Evolutionary conservation across 2,888 invertebrate genomes (phyloP).

Genomic region (Microlaimidae sp.): DNA sequence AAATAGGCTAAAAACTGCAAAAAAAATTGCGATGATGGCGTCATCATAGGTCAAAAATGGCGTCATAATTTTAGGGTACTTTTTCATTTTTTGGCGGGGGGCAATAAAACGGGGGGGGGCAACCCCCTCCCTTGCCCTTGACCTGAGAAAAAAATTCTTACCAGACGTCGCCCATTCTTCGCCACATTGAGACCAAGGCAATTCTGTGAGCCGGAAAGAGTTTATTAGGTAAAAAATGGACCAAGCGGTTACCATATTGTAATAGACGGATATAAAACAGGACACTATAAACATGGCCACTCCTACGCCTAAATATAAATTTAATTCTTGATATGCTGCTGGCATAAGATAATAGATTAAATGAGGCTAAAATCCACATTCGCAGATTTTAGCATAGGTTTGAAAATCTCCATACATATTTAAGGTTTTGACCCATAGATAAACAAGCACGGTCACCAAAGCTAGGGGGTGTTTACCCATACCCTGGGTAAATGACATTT

Average conservation of each 20-base stretch:
- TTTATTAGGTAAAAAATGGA: constrained; percentile 43
- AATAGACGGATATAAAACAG: constrained; percentile 42
- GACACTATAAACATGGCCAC: constrained; percentile 45
- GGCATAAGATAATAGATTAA: constrained; percentile 35
- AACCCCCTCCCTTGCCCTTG: too few species aligned
- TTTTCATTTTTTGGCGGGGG: too few species aligned
- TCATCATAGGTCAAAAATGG: too few species aligned
- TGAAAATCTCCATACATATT: constrained; percentile 3
- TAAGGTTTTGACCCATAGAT: too few species aligned
- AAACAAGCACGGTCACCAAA: too few species aligned
- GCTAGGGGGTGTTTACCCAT: too few species aligned
- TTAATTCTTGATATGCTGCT: constrained; percentile 32
- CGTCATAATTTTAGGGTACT: too few species aligned
- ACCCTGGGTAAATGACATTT: too few species aligned
- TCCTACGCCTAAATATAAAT: constrained; percentile 39
- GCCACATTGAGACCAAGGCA: constrained; percentile 42
- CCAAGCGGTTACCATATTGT: constrained; percentile 45
- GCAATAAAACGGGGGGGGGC: too few species aligned
- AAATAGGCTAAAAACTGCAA: too few species aligned
- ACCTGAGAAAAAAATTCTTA: constrained; percentile 21
- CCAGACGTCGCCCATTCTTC: constrained; percentile 39
- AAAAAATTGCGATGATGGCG: too few species aligned
- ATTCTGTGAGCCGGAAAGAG: constrained; percentile 35
- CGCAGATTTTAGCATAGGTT: constrained; percentile 1
- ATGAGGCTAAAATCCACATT: constrained; percentile 10